These are phyloP conservation scores for Microcaecilia unicolor DNA, from an alignment of 2,797 vertebrate species.

Conservation along the genomic window DNA sequence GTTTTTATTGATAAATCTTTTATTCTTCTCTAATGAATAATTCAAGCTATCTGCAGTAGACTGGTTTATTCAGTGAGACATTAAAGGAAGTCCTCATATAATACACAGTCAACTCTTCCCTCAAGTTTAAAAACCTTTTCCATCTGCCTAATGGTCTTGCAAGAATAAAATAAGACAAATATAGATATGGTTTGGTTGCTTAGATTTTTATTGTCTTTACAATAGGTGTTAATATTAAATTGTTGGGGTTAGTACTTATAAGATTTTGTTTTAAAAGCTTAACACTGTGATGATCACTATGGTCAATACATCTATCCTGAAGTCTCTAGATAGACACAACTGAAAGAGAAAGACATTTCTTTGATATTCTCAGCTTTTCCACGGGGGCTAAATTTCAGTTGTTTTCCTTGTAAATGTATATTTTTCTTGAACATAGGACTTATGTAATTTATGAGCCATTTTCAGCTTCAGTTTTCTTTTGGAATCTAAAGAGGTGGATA, in stretches of 20 bases:
- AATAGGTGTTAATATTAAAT: no score
- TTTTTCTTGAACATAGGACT: no score
- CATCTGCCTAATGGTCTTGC: not conserved
- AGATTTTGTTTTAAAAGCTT: no score
- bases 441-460: no score
- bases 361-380: no score
- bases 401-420: no score
- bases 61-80: constrained; percentile 18
- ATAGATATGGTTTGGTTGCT: not conserved
- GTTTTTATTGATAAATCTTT: constrained; percentile 50
- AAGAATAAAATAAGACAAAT: not conserved
- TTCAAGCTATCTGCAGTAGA: constrained; percentile 25
- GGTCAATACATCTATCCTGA: not conserved
- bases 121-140: not conserved
- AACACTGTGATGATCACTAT: not conserved
- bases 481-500: no score
- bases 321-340: no score
- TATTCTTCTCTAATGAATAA: constrained; percentile 45
- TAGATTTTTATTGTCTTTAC: not conserved
- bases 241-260: no score
- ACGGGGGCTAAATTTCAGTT: no score
- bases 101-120: constrained; percentile 1
- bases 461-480: no score
- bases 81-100: constrained; percentile 10
- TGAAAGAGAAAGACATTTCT: no score